Evolutionary conservation across 2,113 vertebrate species (phyloP).

Genomic region (Strix aluco): DNA sequence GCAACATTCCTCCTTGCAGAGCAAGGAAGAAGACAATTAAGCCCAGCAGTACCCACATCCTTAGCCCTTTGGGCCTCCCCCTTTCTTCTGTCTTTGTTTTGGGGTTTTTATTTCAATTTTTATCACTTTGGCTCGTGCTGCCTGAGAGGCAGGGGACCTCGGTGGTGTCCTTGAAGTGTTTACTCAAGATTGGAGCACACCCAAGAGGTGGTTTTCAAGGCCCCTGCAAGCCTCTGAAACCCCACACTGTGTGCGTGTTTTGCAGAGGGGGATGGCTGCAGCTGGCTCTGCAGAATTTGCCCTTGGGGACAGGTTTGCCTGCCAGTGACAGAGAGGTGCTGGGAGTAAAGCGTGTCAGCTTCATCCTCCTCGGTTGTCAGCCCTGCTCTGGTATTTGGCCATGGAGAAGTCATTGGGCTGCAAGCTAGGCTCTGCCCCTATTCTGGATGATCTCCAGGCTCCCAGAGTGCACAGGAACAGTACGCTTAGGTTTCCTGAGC

Average conservation of each 20-base stretch:
- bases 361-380: neutral
- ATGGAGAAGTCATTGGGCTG: neutral
- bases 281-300: neutral
- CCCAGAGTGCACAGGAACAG: neutral
- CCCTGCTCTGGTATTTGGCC: neutral
- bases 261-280: neutral
- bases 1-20: neutral
- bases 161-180: neutral
- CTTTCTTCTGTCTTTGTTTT: constrained; percentile 16
- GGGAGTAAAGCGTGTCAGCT: neutral
- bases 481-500: neutral
- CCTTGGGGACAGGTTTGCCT: neutral
- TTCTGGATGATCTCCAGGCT: neutral
- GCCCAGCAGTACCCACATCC: constrained; percentile 42
- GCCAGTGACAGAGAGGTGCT: neutral
- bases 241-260: accelerated
- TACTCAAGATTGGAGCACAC: neutral
- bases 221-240: neutral
- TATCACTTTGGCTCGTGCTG: neutral
- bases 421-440: neutral
- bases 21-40: constrained; percentile 28
- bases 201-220: constrained; percentile 14
- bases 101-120: neutral
- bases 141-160: neutral
- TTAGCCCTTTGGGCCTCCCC: neutral